A percentile compares a stretch with the other conserved stretches of the same genome.
Evolutionary conservation across 1,140 invertebrate genomes (phyloP).

Genomic region (Maconellicoccus hirsutus): DNA sequence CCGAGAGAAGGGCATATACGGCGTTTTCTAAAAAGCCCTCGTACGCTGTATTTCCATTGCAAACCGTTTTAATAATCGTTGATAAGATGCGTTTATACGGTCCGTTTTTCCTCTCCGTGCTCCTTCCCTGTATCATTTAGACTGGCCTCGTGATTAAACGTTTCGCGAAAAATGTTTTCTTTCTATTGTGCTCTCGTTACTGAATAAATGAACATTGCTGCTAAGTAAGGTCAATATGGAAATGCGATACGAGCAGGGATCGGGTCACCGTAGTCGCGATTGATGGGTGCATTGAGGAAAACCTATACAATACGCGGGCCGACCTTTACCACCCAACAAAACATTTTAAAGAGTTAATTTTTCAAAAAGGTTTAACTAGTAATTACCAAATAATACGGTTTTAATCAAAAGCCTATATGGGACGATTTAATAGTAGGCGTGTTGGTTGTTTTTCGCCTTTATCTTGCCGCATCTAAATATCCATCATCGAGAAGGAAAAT

Average conservation of each 20-base stretch:
- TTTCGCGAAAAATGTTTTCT: constrained; percentile 2
- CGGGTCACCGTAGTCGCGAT: not conserved
- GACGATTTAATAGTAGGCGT: no score
- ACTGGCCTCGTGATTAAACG: not conserved
- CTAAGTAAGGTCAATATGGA: not conserved
- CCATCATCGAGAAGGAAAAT: no score
- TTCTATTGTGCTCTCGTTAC: not conserved
- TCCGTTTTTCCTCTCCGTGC: not conserved
- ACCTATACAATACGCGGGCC: not conserved
- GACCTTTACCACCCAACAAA: not conserved
- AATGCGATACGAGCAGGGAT: not conserved
- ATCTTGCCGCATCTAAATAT: no score
- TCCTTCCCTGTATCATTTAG: not conserved
- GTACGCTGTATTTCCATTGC: not conserved
- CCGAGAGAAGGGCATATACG: not conserved
- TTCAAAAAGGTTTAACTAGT: not conserved
- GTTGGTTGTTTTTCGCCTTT: no score
- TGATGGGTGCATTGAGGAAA: not conserved
- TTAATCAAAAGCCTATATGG: not conserved
- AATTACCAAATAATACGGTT: not conserved
- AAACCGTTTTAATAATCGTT: not conserved
- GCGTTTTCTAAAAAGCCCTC: constrained; percentile 7
- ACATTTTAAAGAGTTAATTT: not conserved
- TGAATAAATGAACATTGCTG: not conserved
- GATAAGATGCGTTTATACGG: constrained; percentile 3